These are phyloP conservation scores for Esox niger DNA, from an alignment of 2,113 vertebrate species.

Conservation along the genomic window DNA sequence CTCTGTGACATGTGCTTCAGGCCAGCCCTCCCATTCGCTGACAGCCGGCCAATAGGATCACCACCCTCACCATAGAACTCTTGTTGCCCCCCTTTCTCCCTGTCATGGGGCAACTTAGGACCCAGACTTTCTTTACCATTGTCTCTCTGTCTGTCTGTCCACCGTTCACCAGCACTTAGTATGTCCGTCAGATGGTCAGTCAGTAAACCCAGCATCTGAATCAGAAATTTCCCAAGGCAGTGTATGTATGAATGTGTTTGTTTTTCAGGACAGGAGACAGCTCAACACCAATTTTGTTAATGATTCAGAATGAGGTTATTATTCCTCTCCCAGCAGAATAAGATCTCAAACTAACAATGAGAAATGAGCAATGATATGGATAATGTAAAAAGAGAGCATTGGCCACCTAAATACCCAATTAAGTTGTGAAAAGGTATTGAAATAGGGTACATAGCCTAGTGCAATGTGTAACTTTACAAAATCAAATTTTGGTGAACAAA, in stretches of 20 bases:
- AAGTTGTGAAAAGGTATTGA: too few relatives aligned
- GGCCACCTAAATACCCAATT: too few relatives aligned
- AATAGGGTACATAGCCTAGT: neutral
- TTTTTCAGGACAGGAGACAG: slow-evolving; percentile 24
- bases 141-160: slow-evolving; percentile 31
- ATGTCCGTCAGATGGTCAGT: slow-evolving; percentile 19
- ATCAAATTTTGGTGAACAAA: neutral
- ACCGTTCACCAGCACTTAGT: neutral
- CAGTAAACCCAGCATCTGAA: slow-evolving; percentile 21
- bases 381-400: neutral
- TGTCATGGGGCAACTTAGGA: slow-evolving; percentile 41
- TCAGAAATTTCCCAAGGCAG: too few relatives aligned
- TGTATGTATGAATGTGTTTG: slow-evolving; percentile 13
- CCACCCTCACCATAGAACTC: slow-evolving; percentile 33
- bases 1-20: slow-evolving; percentile 57
- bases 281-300: slow-evolving; percentile 30
- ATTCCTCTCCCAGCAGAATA: slow-evolving; percentile 43
- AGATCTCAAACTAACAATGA: slow-evolving; percentile 44
- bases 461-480: neutral
- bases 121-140: slow-evolving; percentile 40
- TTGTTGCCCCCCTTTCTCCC: slow-evolving; percentile 31
- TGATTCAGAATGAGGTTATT: slow-evolving; percentile 57
- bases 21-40: slow-evolving; percentile 26
- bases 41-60: slow-evolving; percentile 44
- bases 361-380: slow-evolving; percentile 35